Conservation (phyloP, 2,888 invertebrate species). For the Microchrysa polita region DNA sequence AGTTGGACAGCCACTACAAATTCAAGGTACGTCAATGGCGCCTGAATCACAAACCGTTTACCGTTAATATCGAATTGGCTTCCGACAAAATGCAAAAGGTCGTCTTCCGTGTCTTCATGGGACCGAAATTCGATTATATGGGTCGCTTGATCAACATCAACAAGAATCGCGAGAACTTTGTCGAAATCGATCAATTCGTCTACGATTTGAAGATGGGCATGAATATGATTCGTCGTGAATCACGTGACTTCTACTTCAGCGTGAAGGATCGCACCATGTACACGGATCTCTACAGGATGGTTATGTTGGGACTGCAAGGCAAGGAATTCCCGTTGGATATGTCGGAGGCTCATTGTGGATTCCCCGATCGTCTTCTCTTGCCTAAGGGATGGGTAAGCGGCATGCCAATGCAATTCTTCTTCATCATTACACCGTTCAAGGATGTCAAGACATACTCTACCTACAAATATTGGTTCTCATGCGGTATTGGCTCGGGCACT, state of each 20-base stretch:
- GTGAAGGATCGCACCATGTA: conserved; percentile 69
- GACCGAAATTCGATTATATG: conserved; percentile 73
- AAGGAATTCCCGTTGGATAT: conserved; percentile 64
- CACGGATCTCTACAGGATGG: conserved; percentile 64
- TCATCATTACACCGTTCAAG: conserved; percentile 69
- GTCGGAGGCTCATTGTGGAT: conserved; percentile 67
- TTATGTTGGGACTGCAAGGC: conserved; percentile 65
- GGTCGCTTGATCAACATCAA: conserved; percentile 66
- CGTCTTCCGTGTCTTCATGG: conserved; percentile 74
- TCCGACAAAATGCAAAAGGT: conserved; percentile 70
- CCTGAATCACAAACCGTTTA: conserved; percentile 76
- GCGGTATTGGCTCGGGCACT: conserved; percentile 54
- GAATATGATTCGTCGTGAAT: conserved; percentile 56
- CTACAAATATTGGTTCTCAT: conserved; percentile 53
- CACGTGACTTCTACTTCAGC: conserved; percentile 61
- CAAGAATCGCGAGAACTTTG: conserved; percentile 68
- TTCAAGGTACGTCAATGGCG: conserved; percentile 72
- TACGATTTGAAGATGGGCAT: conserved; percentile 56
- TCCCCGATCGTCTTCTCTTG: conserved; percentile 71
- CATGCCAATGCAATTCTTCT: conserved; percentile 71
- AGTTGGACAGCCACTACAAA: conserved; percentile 13
- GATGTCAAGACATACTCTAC: conserved; percentile 65
- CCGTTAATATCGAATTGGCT: conserved; percentile 69
- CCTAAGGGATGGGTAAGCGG: conserved; percentile 73
- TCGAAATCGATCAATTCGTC: conserved; percentile 71